Percentiles rank a stretch among this genome's conserved stretches.
Conservation (phyloP, 2,797 vertebrate species). For the Numenius phaeopus region DNA sequence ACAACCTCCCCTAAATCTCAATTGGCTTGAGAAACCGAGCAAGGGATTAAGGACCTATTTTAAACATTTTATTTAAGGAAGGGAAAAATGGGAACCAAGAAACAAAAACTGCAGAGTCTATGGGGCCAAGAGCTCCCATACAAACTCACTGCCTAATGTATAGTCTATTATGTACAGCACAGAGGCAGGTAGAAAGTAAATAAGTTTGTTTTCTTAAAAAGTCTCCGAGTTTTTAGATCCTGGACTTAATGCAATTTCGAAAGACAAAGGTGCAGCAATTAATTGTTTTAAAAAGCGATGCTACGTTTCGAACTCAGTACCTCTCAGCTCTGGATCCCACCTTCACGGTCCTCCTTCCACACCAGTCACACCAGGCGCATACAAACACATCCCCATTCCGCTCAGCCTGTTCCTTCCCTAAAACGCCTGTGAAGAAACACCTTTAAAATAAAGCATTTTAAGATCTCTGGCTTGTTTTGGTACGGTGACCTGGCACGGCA, state of each 20-base stretch:
- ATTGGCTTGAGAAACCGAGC: background rate
- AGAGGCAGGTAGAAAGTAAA: conserved; percentile 3
- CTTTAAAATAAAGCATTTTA: conserved; percentile 39
- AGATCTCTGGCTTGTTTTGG: conserved; percentile 54
- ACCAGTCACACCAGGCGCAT: background rate
- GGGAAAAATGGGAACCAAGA: conserved; percentile 2
- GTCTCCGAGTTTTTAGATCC: background rate
- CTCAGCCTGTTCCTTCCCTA: background rate
- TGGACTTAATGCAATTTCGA: background rate
- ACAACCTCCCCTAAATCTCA: background rate
- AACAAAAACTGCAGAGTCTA: conserved; percentile 4
- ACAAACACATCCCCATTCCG: background rate
- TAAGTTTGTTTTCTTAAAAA: background rate
- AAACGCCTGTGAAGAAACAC: conserved; percentile 11
- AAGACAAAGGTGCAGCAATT: background rate
- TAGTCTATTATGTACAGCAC: background rate
- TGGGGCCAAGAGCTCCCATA: background rate
- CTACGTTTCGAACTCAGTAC: background rate
- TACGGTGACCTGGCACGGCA: conserved; percentile 29
- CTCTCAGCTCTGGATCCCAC: background rate
- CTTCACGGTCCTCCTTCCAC: background rate
- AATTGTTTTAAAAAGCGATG: background rate
- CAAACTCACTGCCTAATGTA: background rate
- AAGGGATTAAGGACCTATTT: conserved; percentile 10
- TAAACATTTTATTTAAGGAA: conserved; percentile 19